Evolutionary conservation across 1,140 invertebrate species (phyloP).

Genomic region (Euwallacea similis): DNA sequence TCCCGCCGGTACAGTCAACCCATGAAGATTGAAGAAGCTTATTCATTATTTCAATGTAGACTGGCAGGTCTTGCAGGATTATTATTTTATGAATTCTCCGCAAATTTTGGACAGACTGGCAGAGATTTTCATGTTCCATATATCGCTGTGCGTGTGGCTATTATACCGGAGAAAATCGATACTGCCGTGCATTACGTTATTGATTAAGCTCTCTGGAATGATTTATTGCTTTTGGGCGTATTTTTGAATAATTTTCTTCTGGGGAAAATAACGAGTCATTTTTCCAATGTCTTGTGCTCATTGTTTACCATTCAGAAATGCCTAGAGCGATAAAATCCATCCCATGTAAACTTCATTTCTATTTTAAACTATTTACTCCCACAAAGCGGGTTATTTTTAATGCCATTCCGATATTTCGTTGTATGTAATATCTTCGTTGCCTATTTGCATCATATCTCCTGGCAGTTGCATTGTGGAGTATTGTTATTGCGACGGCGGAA

Average conservation of each 20-base stretch:
- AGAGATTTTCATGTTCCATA: background rate
- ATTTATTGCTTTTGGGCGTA: conserved; percentile 5
- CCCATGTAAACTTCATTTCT: conserved; percentile 7
- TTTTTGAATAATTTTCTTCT: background rate
- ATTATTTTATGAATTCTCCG: background rate
- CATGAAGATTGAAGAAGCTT: conserved; percentile 14
- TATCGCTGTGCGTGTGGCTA: background rate
- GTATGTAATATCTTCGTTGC: background rate
- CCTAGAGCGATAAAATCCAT: background rate
- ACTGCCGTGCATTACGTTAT: conserved; percentile 1
- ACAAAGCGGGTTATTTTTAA: conserved; percentile 13
- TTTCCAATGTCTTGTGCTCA: background rate
- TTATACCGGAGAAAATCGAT: conserved; percentile 9
- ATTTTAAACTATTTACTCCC: conserved; percentile 23
- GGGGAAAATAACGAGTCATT: background rate
- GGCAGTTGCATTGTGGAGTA: conserved; percentile 1
- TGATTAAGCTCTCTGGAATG: conserved; percentile 4
- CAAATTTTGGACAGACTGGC: background rate
- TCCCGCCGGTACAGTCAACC: conserved; percentile 24
- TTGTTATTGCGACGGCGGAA: background rate
- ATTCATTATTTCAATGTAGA: conserved; percentile 10
- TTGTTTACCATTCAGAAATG: background rate
- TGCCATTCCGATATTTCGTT: conserved; percentile 6
- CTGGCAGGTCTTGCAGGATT: background rate
- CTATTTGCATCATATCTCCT: conserved; percentile 1